Evolutionary conservation across 2,113 vertebrate species (phyloP).

Genomic region (Setophaga coronata): DNA sequence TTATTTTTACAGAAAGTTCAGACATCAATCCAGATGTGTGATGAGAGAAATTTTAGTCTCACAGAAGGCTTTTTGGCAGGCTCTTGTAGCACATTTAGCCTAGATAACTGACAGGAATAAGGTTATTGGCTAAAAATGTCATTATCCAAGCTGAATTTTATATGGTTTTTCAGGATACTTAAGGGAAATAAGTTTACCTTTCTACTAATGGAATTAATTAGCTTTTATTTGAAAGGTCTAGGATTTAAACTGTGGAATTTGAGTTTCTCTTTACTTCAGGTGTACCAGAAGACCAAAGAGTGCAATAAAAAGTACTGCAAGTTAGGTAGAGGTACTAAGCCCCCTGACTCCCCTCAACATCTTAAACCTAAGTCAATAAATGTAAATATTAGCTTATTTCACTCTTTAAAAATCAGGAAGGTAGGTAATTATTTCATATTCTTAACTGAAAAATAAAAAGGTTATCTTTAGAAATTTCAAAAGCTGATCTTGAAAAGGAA

Average conservation of each 20-base stretch:
- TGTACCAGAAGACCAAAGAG: background rate
- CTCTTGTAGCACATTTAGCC: background rate
- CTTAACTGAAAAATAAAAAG: background rate
- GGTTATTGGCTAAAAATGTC: conserved; percentile 13
- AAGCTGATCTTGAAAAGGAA: background rate
- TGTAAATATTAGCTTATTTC: background rate
- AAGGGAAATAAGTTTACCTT: background rate
- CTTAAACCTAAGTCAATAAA: background rate
- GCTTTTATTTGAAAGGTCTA: background rate
- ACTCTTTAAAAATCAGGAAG: background rate
- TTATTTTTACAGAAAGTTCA: conserved; percentile 22
- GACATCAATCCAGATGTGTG: background rate
- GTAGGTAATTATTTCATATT: background rate
- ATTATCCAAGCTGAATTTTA: background rate
- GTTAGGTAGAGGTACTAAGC: background rate
- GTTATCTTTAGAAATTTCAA: background rate
- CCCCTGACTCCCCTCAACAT: background rate
- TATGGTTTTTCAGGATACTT: background rate
- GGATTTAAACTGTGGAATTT: background rate
- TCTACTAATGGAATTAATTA: background rate
- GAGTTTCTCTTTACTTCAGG: background rate
- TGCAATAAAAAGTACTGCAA: background rate
- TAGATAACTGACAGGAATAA: background rate
- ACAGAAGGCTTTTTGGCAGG: background rate
- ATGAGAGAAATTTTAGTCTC: background rate